phyloP scores from a whole-genome alignment of 1,140 invertebrate genomes.

The Zaprionus africanus region DNA sequence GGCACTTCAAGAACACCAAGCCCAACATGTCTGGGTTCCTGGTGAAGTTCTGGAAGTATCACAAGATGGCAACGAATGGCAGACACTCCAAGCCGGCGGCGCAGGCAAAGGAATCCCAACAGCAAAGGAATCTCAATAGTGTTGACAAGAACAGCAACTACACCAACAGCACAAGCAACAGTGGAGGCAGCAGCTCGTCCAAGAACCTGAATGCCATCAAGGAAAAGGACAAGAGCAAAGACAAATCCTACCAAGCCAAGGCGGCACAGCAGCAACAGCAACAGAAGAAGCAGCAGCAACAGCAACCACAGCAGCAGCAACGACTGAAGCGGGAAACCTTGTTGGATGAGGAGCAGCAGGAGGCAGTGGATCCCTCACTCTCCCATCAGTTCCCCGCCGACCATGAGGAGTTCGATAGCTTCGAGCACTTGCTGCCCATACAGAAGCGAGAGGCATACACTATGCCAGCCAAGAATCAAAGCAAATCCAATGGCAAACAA shows the following conservation, averaged over 20 bases:
- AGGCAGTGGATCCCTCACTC: neutral
- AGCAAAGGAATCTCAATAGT: constrained; percentile 11
- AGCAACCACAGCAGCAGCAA: constrained; percentile 7
- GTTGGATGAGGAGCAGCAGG: neutral
- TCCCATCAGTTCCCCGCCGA: constrained; percentile 46
- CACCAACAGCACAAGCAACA: constrained; percentile 31
- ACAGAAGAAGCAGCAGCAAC: constrained; percentile 38
- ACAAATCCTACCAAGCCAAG: constrained; percentile 28
- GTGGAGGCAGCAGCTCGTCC: constrained; percentile 29
- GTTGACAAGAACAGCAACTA: constrained; percentile 36
- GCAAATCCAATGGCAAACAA: constrained; percentile 33
- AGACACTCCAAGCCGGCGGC: constrained; percentile 17
- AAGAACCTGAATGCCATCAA: constrained; percentile 67
- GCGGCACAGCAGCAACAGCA: constrained; percentile 32
- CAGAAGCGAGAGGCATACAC: constrained; percentile 64
- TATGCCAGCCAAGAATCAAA: constrained; percentile 60
- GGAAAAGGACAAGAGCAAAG: constrained; percentile 54
- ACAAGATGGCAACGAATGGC: constrained; percentile 49
- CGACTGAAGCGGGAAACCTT: constrained; percentile 29
- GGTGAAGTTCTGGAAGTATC: constrained; percentile 92
- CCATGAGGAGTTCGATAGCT: constrained; percentile 58
- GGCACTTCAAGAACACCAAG: constrained; percentile 86
- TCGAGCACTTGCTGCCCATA: constrained; percentile 59
- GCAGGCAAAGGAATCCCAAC: neutral
- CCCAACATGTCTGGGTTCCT: constrained; percentile 89